Percentiles rank a stretch among this genome's conserved stretches.
Evolutionary conservation across 2,113 vertebrate species (phyloP).

Genomic region (Trogon surrucura): DNA sequence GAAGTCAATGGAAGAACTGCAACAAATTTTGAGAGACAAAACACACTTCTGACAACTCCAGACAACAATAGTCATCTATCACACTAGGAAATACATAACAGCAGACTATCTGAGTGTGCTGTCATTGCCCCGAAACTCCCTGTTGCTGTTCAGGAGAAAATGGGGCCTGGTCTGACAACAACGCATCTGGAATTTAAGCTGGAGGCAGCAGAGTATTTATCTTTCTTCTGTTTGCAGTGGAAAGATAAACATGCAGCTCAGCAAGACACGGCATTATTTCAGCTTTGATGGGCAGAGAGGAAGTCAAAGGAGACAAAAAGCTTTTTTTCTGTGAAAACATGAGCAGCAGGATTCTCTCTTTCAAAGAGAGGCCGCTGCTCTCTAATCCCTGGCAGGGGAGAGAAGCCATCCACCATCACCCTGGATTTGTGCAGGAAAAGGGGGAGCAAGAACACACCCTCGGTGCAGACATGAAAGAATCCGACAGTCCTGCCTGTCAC

Average conservation of each 20-base stretch:
- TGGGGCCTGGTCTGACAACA: not conserved
- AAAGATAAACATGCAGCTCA: not conserved
- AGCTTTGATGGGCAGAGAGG: not conserved
- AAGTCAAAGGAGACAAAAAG: not conserved
- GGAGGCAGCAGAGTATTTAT: not conserved
- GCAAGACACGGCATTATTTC: not conserved
- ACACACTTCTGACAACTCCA: not conserved
- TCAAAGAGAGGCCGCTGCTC: not conserved
- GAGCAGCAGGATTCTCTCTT: not conserved
- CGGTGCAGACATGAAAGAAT: not conserved
- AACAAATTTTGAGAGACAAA: not conserved
- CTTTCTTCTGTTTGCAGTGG: not conserved
- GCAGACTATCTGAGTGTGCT: not conserved
- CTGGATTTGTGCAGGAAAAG: not conserved
- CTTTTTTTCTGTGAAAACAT: not conserved
- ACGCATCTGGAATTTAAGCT: not conserved
- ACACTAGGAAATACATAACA: not conserved
- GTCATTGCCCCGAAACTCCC: not conserved
- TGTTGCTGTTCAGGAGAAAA: not conserved
- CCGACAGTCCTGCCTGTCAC: accelerated
- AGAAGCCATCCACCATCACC: not conserved
- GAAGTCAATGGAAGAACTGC: not conserved
- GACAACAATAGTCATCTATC: not conserved
- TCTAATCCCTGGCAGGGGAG: not conserved
- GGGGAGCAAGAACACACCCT: not conserved